Evolutionary conservation across 2,888 invertebrate species (phyloP), one percentile per base, ranked within the genome.

Genomic region (Eupithecia vulgata): DNA sequence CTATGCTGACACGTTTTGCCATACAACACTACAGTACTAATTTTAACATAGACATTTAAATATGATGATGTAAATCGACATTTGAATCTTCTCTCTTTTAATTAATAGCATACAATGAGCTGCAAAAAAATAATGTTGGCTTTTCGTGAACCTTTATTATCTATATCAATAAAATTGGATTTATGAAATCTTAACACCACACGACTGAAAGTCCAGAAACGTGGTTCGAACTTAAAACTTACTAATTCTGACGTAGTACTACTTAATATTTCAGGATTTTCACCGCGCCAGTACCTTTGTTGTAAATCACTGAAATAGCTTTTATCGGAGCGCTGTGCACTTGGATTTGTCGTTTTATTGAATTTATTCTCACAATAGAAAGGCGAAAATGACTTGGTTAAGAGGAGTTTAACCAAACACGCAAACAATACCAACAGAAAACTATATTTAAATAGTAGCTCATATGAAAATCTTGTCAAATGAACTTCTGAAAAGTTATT

Each of bases 261-360:
- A 57, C 57, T 57, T 10, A 57, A 66, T 66, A 37, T 66, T 66
- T 66, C 66, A 66, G 42, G 21, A n/a, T 66, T 66, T 66, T 66
- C 45, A 34, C 67, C 57, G 6, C 37, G 21, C 68, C 37, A 40
- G 25, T 68, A 68, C 57, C 37, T n/a, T 42, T 30, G 8, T 35
- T 25, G 71, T 76, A 74, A 76, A 76, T 72, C 73, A 73, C 34
- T 42, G 48, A 40, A 74, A 74, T 68, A 70, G 76, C 73, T 72
- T 73, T 74, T 76, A 70, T 74, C 68, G 69, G 40, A 37, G 48
- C 42, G 64, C 21, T 42, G 37, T 59, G 48, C 13, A 61, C 68
- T 68, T 65, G 65, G 65, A 69, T 72, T 72, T 64, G 72, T 72
- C 64, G 57, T 57, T 57, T 57, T 59, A 71, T 59, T 70, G 57